Percentiles rank a stretch among this genome's conserved stretches.
Conservation (phyloP, 2,113 vertebrate species). For the Hemicordylus capensis region DNA sequence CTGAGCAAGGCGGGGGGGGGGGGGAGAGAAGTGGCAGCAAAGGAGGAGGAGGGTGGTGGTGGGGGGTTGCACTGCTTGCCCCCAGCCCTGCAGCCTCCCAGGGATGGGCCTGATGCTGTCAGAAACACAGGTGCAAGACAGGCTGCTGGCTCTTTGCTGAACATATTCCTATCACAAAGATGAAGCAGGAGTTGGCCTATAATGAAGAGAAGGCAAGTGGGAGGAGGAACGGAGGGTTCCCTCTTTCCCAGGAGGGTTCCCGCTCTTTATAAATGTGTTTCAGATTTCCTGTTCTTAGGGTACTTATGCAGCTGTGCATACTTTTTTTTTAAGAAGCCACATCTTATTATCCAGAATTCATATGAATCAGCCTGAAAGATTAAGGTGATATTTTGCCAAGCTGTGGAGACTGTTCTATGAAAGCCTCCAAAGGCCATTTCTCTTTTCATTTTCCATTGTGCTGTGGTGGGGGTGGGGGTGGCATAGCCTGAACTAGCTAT, state of each 20-base stretch:
- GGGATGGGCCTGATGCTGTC: too few relatives aligned
- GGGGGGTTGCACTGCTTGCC: too few relatives aligned
- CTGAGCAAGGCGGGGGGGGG: too few relatives aligned
- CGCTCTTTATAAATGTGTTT: slow-evolving; percentile 8
- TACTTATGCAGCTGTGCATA: not conserved
- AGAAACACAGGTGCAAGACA: not conserved
- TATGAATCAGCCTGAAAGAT: not conserved
- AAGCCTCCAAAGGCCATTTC: slow-evolving; percentile 30
- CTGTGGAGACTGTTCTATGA: slow-evolving; percentile 44
- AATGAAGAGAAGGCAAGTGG: not conserved
- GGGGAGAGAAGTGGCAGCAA: too few relatives aligned
- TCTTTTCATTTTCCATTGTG: slow-evolving; percentile 60
- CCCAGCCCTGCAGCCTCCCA: too few relatives aligned
- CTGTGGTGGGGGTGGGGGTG: fast-evolving
- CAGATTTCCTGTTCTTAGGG: not conserved
- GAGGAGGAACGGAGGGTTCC: not conserved
- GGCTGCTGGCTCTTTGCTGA: not conserved
- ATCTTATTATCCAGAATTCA: not conserved
- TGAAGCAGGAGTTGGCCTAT: not conserved
- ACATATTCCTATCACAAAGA: not conserved
- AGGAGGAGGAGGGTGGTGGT: too few relatives aligned
- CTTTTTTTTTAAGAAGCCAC: not conserved
- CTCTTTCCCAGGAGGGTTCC: not conserved
- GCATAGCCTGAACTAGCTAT: slow-evolving; percentile 42
- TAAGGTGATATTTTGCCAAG: fast-evolving